Evolutionary conservation across 2,888 invertebrate species (phyloP).

Genomic region (Willowsia nigromaculata): DNA sequence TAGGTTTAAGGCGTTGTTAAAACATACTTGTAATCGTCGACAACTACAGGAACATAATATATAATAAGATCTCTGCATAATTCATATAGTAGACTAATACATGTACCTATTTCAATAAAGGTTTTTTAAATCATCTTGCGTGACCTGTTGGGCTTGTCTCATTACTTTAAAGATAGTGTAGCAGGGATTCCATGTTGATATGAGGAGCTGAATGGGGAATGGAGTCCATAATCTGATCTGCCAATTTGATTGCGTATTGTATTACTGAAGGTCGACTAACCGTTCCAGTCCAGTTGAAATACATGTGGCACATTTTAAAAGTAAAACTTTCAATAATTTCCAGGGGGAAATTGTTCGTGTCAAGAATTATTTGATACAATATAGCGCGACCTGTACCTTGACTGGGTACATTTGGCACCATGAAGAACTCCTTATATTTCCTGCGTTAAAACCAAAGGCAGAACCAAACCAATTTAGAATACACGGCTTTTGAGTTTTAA

Average conservation of each 20-base stretch:
- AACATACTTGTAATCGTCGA: too few species aligned
- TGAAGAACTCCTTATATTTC: conserved; percentile 91
- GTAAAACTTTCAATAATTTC: conserved; percentile 91
- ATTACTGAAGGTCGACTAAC: conserved; percentile 85
- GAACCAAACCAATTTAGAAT: too few species aligned
- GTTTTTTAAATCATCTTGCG: too few species aligned
- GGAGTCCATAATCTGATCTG: conserved; percentile 83
- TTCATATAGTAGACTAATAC: too few species aligned
- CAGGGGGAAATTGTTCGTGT: conserved; percentile 84
- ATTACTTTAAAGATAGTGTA: conserved; percentile 34
- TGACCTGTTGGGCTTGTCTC: too few species aligned
- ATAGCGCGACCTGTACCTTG: conserved; percentile 94
- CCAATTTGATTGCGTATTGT: conserved; percentile 51
- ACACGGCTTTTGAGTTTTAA: too few species aligned
- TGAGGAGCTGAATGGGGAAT: neutral
- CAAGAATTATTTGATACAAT: conserved; percentile 91
- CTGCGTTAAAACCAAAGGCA: too few species aligned
- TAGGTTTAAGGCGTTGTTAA: too few species aligned
- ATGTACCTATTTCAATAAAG: too few species aligned
- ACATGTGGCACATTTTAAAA: conserved; percentile 94
- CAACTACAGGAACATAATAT: too few species aligned
- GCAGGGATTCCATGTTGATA: neutral
- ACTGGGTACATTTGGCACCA: conserved; percentile 91
- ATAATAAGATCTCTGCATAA: too few species aligned
- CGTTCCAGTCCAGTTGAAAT: conserved; percentile 97